phyloP scores from a whole-genome alignment of 2,113 vertebrate genomes.

The Phyllostomus discolor region DNA sequence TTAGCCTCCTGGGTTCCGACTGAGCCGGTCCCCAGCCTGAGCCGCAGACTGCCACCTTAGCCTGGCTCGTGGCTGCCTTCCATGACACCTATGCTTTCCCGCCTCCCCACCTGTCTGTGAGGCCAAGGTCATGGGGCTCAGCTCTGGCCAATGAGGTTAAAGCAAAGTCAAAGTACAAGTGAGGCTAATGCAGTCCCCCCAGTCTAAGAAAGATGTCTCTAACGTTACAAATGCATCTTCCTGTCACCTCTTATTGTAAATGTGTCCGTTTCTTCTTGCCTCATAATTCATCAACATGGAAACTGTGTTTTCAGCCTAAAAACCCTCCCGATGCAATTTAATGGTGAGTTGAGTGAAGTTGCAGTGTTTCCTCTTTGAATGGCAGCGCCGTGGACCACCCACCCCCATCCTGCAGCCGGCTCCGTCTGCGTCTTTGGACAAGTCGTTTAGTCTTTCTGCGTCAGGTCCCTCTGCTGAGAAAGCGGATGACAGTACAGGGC shows the following conservation, averaged over 20 bases:
- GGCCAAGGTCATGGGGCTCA: neutral
- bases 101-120: fast-evolving
- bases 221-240: neutral
- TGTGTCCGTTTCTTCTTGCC: neutral
- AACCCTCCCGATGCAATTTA: neutral
- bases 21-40: neutral
- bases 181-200: neutral
- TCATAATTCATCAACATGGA: neutral
- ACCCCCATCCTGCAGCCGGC: neutral
- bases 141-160: neutral
- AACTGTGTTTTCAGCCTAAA: neutral
- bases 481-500: neutral
- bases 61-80: neutral
- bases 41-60: neutral
- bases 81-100: neutral
- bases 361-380: neutral
- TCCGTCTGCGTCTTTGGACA: neutral
- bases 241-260: neutral
- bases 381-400: fast-evolving
- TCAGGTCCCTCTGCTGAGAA: neutral
- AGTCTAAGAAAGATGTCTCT: neutral
- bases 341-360: neutral
- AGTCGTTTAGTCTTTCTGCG: neutral
- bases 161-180: fast-evolving
- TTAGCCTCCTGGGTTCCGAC: fast-evolving